Evolutionary conservation across 2,888 invertebrate genomes (phyloP), one percentile per base, ranked within the genome.

Genomic region (Pandemis heparana): DNA sequence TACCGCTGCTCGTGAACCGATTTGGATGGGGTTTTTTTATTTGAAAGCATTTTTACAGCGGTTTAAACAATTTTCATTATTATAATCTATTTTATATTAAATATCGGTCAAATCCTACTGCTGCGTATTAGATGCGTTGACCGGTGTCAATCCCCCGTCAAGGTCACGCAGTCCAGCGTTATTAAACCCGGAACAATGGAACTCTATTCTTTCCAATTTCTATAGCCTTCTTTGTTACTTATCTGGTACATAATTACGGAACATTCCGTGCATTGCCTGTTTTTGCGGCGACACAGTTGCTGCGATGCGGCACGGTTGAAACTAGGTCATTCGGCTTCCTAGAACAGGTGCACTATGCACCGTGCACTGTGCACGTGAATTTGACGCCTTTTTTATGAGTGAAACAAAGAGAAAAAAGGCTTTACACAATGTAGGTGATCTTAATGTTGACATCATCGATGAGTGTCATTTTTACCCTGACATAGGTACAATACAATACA

Each of bases 271-370:
- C 74, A 70, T 65, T 74, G 74, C 46, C 68, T 14, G 65, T 65
- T 69, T 69, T 74, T 70, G 74, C 70, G 74, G 69, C 74, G 74
- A 74, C 74, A 74, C 69, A 65, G 72, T 72, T 72, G 74, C 65
- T 69, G 69, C 74, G 74, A 74, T 74, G 74, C 74, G 74, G 74
- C 74, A 74, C 59, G 51, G 65, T 59, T 46, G 51, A 38, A 74
- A 70, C 74, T 74, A 70, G 74, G 74, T 74, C 70, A 74, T 64
- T 69, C 73, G 69, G 74, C 69, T 74, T 63, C 73, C 59, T 64
- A 68, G 73, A 72, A 72, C 73, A 70, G 74, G 70, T 72, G 67
- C 56, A 64, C 60, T 18, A 43, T 18, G 48, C 64, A 64, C 46
- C 8, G n/a, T 39, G 56, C 62, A 16, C 48, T 48, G 23, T 64